Evolutionary conservation across 2,888 invertebrate genomes (phyloP).

Genomic region (Chelonus formosanus): DNA sequence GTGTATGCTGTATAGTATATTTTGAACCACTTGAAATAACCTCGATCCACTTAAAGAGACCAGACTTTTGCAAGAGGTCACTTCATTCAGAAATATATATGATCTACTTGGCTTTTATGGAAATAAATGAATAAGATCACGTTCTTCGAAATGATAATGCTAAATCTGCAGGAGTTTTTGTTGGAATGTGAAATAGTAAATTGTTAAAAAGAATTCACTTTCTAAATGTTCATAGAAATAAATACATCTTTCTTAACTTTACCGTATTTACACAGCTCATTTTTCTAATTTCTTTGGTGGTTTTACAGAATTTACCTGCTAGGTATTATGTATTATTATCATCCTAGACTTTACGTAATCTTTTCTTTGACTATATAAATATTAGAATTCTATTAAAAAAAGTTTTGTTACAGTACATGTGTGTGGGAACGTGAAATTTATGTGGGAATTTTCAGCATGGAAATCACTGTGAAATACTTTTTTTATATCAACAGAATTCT

Average conservation of each 20-base stretch:
- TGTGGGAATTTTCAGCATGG: too few relatives aligned
- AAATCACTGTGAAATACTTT: too few relatives aligned
- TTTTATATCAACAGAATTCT: too few relatives aligned
- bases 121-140: slow-evolving; percentile 20
- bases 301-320: background rate
- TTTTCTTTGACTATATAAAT: too few relatives aligned
- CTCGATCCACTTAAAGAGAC: slow-evolving; percentile 29
- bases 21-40: too few relatives aligned
- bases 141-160: slow-evolving; percentile 10
- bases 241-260: background rate
- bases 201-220: background rate
- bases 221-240: slow-evolving; percentile 3
- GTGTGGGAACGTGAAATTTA: too few relatives aligned
- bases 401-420: too few relatives aligned
- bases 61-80: slow-evolving; percentile 20
- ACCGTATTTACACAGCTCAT: slow-evolving; percentile 1
- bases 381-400: too few relatives aligned
- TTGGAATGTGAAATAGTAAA: background rate
- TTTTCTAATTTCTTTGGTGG: slow-evolving; percentile 2
- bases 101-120: background rate
- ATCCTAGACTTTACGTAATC: too few relatives aligned
- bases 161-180: slow-evolving; percentile 1
- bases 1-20: background rate
- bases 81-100: slow-evolving; percentile 31
- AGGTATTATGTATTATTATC: too few relatives aligned